Conservation (phyloP, 2,797 vertebrate species). For the Phoebastria nigripes region DNA sequence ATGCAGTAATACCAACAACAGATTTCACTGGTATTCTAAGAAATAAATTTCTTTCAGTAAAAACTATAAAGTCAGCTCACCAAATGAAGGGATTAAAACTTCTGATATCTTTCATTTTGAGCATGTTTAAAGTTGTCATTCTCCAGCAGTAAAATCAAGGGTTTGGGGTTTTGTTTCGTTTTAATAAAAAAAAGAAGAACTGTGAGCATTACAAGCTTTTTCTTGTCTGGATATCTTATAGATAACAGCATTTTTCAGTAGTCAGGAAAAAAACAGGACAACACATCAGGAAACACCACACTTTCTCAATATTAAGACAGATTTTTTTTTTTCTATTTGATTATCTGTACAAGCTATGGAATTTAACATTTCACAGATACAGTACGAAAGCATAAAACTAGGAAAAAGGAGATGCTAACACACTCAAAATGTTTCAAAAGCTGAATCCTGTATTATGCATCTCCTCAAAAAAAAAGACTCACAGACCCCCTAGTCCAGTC, state of each 20-base stretch:
- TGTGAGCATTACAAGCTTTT: not conserved
- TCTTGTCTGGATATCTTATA: not conserved
- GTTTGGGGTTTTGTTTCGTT: not conserved
- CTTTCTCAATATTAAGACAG: not conserved
- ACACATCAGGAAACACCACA: not conserved
- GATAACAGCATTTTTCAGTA: not conserved
- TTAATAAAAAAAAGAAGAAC: not conserved
- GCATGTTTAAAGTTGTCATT: not conserved
- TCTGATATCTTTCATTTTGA: not conserved
- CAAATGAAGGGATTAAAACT: not conserved
- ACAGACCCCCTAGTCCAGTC: not conserved
- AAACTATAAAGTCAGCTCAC: not conserved
- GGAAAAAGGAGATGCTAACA: not conserved
- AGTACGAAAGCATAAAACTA: not conserved
- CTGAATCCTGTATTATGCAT: not conserved
- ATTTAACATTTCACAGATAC: not conserved
- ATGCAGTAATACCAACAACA: not conserved
- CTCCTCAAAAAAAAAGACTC: not conserved
- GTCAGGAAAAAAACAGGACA: not conserved
- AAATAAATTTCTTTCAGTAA: not conserved
- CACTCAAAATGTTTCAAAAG: not conserved
- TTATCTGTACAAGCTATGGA: not conserved
- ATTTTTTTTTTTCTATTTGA: not conserved
- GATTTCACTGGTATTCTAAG: not conserved
- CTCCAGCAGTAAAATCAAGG: not conserved